Conservation (phyloP, 1,140 invertebrate species). For the Xylocopa sonorina region DNA sequence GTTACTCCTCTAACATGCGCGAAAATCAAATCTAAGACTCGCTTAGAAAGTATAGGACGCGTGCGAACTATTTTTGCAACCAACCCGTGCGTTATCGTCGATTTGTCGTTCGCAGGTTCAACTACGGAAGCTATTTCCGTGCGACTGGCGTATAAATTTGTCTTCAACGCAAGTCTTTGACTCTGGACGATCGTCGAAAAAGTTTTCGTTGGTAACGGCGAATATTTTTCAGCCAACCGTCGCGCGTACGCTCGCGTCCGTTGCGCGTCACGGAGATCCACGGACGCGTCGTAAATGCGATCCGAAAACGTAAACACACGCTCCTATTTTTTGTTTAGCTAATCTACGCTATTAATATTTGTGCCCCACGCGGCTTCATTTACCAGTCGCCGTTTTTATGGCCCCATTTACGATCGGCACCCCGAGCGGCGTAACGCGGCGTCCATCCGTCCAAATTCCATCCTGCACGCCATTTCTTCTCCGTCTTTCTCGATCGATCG, state of each 20-base stretch:
- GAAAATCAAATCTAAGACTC: too few relatives aligned
- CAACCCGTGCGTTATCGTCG: too few relatives aligned
- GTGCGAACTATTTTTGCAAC: too few relatives aligned
- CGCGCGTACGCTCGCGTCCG: neutral
- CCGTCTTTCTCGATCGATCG: neutral
- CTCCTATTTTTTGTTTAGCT: conserved; percentile 42
- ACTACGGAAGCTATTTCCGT: neutral
- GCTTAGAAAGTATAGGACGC: too few relatives aligned
- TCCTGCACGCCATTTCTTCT: neutral
- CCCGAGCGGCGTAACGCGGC: neutral
- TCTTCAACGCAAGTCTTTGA: neutral
- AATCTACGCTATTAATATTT: conserved; percentile 45
- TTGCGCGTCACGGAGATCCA: conserved; percentile 30
- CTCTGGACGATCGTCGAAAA: neutral
- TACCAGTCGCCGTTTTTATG: conserved; percentile 37
- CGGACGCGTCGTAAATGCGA: conserved; percentile 37
- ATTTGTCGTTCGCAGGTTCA: conserved; percentile 1
- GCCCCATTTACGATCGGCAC: conserved; percentile 30
- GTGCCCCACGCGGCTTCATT: conserved; percentile 22
- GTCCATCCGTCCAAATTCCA: conserved; percentile 14
- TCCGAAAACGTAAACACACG: conserved; percentile 35
- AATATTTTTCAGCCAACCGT: conserved; percentile 36
- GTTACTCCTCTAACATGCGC: too few relatives aligned
- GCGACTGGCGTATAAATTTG: neutral
- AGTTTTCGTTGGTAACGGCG: neutral